Base-by-base conservation (phyloP, 2,113 vertebrate genomes). In the Notothenia rossii region DNA sequence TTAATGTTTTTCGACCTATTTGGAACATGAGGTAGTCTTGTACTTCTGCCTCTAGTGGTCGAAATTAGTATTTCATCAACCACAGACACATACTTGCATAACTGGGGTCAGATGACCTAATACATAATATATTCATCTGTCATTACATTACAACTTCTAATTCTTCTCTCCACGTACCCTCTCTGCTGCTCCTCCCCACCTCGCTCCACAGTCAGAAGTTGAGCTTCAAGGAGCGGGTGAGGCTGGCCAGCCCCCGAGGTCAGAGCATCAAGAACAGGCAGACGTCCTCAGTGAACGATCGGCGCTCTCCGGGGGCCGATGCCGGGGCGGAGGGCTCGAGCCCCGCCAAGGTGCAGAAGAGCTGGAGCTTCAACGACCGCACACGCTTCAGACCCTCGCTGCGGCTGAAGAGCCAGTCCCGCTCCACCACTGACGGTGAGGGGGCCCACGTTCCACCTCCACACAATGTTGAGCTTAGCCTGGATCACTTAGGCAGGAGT, bases 301-400 rank as follows among this genome's bases (percentile, higher is more conserved):
- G 97, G 49, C 95, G 97, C 14, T 99, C 98, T 1, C 97, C 97
- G 0, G 94, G 96, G 81, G 91, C 97, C 0, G 98, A 99, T 81
- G 88, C 94, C 45, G 95, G 94, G 20, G 88, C 95, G 0, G 97
- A 99, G 0, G 96, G 96, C 25, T 95, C 95, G 79, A 99, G 98
- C 88, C 98, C 98, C 4, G 94, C 96, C 86, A 99, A 99, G 92
- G 97, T 99, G 1, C 98, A 99, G 91, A 99, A 99, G 93, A 99
- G 98, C 93, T 99, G 98, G 98, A 99, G 98, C 90, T 99, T 99
- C 93, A 99, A 99, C 0, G 98, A 99, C 92, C 95, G 98, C 64
- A 98, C 97, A 0, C 96, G 98, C 77, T 98, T 99, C 94, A 94
- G 98, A 82, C 98, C 98, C 33, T 99, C 98, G 0, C 96, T 99